Evolutionary conservation across 2,797 vertebrate genomes (phyloP), one percentile per base, ranked within the genome.

Genomic region (Cephalopachus bancanus): DNA sequence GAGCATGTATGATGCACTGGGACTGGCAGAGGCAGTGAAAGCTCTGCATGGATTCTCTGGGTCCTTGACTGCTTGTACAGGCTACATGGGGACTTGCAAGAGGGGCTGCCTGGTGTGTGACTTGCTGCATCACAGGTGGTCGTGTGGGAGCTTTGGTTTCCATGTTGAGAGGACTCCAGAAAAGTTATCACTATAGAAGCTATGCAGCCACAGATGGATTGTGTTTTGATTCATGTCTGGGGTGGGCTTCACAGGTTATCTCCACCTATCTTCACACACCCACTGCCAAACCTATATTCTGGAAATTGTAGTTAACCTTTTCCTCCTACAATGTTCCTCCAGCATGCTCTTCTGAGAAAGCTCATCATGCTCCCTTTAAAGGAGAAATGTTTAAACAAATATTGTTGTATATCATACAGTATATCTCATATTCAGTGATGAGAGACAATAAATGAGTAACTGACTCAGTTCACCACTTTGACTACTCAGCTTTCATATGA

Each of bases 11-110:
- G 17, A 30, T 85, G 72, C 51, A n/a, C 8, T 5, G 5, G 28
- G 72, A 78, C 10, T 19, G 37, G 4, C 26, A 44, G 53, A 30
- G 51, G 20, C 14, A 44, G 5, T 14, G 8, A 10, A 10, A 30
- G 24, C 14, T 44, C 71, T 10, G 0, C 8, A 7, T 26, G 20
- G 22, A n/a, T 22, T 49, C 4, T 1, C 0, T 3, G 17, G 28
- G n/a, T 2, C 37, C 19, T 10, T 60, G 71, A 26, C 24, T 64
- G 26, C n/a, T 12, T 28, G 22, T 22, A 60, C 3, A 85, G 33
- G 7, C 3, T 84, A 44, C 8, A 28, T 28, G 57, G 33, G 33
- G 28, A 12, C 30, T 75, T 37, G 17, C 26, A 85, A 20, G 16
- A 83, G 20, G 75, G 2, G 4, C 26, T 64, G 24, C n/a, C 44